phyloP scores from a whole-genome alignment of 2,888 invertebrate species.

The Azorinus chamasolen region DNA sequence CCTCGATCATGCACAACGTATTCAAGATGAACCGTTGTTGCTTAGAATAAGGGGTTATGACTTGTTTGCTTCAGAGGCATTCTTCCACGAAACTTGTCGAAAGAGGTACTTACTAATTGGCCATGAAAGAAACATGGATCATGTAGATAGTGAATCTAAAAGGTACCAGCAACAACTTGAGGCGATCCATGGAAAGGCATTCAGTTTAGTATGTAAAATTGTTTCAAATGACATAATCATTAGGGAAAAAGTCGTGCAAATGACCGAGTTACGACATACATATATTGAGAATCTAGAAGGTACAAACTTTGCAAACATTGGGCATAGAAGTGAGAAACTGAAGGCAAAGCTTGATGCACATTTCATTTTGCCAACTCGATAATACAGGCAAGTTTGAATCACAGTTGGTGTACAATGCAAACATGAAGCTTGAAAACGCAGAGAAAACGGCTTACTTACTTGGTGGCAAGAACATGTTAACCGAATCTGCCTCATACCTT shows the following conservation, averaged over 20 bases:
- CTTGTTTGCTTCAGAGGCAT: conserved; percentile 19
- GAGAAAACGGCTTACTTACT: conserved; percentile 13
- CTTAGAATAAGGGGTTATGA: conserved; percentile 18
- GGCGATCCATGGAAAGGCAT: conserved; percentile 4
- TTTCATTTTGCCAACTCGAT: conserved; percentile 8
- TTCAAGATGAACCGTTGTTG: conserved; percentile 1
- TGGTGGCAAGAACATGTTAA: conserved; percentile 11
- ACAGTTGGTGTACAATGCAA: conserved; percentile 23
- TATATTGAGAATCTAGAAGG: conserved; percentile 13
- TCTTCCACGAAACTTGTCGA: conserved; percentile 7
- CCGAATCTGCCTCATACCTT: conserved; percentile 27
- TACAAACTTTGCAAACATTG: conserved; percentile 15
- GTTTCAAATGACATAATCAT: conserved; percentile 13
- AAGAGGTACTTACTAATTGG: conserved; percentile 12
- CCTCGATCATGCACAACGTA: conserved; percentile 3
- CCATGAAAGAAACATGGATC: background rate
- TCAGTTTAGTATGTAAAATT: conserved; percentile 10
- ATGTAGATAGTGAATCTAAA: conserved; percentile 2
- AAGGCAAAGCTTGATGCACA: conserved; percentile 16
- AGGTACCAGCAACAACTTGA: conserved; percentile 4
- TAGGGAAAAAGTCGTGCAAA: conserved; percentile 2
- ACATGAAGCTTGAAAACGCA: conserved; percentile 19
- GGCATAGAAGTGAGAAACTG: conserved; percentile 20
- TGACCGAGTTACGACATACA: conserved; percentile 6
- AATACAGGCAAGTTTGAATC: conserved; percentile 13